phyloP scores from a whole-genome alignment of 2,113 vertebrate genomes.

The Thamnophis sirtalis region DNA sequence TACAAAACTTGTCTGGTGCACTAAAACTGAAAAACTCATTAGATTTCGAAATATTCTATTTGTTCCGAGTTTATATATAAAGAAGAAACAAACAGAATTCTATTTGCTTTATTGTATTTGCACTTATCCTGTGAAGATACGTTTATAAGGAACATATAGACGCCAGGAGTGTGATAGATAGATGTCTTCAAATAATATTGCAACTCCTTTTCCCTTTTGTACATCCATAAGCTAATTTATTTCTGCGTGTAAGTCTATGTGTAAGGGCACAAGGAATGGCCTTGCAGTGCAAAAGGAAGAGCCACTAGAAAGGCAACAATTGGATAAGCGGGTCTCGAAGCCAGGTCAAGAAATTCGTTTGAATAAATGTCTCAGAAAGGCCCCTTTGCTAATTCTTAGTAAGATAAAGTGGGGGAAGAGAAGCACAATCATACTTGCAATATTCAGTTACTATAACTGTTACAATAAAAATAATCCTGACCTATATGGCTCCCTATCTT shows the following conservation, averaged over 20 bases:
- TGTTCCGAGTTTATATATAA: neutral
- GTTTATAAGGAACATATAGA: neutral
- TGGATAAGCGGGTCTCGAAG: neutral
- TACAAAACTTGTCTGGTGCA: neutral
- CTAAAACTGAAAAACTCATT: neutral
- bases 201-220: constrained; percentile 16
- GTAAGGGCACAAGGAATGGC: neutral
- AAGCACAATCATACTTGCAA: neutral
- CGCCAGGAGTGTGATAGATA: neutral
- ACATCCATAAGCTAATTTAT: neutral
- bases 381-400: neutral
- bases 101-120: neutral
- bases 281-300: neutral
- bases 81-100: neutral
- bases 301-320: neutral
- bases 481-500: neutral
- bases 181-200: neutral
- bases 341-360: neutral
- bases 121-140: neutral
- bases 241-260: neutral
- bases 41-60: neutral
- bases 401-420: neutral
- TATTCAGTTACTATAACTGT: neutral
- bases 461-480: neutral
- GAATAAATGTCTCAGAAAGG: neutral